Percentiles rank a stretch among this genome's conserved stretches.
Conservation (phyloP, 2,113 vertebrate species). For the Australoheros scitulus region DNA sequence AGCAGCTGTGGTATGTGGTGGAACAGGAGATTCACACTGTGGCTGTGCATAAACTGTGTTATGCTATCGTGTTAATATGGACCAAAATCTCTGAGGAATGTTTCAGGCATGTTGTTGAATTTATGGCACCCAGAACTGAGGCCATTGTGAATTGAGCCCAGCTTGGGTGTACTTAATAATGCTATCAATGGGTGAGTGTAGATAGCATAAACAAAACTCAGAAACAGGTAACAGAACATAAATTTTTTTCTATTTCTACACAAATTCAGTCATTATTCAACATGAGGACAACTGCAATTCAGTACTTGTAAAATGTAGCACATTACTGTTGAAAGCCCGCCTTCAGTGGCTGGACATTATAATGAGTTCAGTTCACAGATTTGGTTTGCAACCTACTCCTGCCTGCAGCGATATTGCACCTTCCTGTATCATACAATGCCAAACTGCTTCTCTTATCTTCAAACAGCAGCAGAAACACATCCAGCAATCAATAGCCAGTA, state of each 20-base stretch:
- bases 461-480: background rate
- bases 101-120: background rate
- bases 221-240: background rate
- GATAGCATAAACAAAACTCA: background rate
- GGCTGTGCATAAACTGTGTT: too few species aligned
- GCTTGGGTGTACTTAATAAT: background rate
- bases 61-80: background rate
- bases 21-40: background rate
- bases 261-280: background rate
- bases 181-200: background rate
- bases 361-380: background rate
- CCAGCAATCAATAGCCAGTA: constrained; percentile 17
- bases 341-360: background rate
- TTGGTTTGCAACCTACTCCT: background rate
- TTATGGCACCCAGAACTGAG: background rate
- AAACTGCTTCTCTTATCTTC: background rate
- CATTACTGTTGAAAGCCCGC: background rate
- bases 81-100: background rate
- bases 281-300: background rate
- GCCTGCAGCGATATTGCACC: background rate
- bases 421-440: background rate
- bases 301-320: background rate
- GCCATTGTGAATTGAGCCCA: background rate
- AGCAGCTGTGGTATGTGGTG: background rate
- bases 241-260: background rate